phyloP scores from a whole-genome alignment of 2,113 vertebrate species.

The Thinocorus orbignyianus region DNA sequence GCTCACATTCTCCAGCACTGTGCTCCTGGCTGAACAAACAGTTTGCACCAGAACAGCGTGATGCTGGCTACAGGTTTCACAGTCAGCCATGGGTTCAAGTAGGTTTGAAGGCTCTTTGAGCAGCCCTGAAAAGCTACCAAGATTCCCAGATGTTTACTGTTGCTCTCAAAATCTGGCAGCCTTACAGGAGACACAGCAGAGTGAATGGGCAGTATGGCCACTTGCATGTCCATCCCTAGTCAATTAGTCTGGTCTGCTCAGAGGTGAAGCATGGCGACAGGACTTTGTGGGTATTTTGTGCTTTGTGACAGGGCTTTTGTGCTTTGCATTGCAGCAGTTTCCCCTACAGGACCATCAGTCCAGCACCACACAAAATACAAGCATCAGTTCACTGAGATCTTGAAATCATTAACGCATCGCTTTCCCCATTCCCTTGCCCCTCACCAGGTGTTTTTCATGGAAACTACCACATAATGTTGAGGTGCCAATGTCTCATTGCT shows the following conservation, averaged over 20 bases:
- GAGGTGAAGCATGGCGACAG: not conserved
- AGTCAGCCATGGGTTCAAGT: rapidly evolving
- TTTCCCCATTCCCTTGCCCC: not conserved
- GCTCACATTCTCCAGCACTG: rapidly evolving
- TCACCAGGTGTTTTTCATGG: not conserved
- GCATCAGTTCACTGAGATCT: not conserved
- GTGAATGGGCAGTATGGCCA: rapidly evolving
- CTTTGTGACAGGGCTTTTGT: too few relatives aligned
- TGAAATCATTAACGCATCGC: not conserved
- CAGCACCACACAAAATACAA: not conserved
- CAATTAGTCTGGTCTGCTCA: not conserved
- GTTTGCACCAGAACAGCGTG: not conserved
- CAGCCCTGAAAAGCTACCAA: not conserved
- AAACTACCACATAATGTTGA: not conserved
- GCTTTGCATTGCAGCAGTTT: not conserved
- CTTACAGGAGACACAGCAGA: not conserved
- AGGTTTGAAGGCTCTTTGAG: not conserved
- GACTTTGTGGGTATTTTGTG: too few relatives aligned
- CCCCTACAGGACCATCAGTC: not conserved
- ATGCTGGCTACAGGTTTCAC: rapidly evolving
- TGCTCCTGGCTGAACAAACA: not conserved
- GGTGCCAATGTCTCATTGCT: rapidly evolving
- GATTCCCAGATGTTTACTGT: not conserved
- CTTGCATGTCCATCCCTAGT: rapidly evolving
- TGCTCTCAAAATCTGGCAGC: not conserved